A percentile compares a stretch with the other conserved stretches of the same genome.
These are phyloP conservation scores for Catocala sponsa DNA, from an alignment of 2,888 invertebrate genomes.

Conservation along the genomic window DNA sequence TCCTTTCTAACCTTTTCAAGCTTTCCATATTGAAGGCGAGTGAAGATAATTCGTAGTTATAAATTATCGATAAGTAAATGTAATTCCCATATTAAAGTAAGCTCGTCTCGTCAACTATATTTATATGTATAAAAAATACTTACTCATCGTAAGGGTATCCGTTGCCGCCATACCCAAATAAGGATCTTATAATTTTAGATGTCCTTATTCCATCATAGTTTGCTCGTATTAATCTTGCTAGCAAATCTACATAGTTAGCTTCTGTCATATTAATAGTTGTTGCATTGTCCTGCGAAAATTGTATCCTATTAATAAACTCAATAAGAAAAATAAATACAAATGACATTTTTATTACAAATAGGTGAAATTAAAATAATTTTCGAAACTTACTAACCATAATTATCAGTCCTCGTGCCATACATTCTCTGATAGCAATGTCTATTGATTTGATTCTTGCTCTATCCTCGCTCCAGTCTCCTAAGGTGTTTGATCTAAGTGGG, in stretches of 20 bases:
- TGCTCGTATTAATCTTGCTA: constrained; percentile 74
- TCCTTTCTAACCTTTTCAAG: too few species aligned
- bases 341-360: too few species aligned
- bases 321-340: background rate
- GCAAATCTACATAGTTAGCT: constrained; percentile 71
- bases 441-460: constrained; percentile 69
- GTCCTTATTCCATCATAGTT: constrained; percentile 72
- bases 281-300: constrained; percentile 67
- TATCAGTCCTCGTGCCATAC: constrained; percentile 73
- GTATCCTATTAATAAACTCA: background rate
- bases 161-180: constrained; percentile 74
- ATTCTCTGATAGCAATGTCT: constrained; percentile 77
- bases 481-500: constrained; percentile 65
- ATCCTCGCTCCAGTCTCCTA: constrained; percentile 62
- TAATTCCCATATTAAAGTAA: too few species aligned
- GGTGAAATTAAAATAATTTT: too few species aligned
- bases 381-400: constrained; percentile 62
- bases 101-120: too few species aligned
- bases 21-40: too few species aligned
- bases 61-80: too few species aligned
- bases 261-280: constrained; percentile 70
- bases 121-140: constrained; percentile 32
- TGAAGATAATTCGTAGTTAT: too few species aligned
- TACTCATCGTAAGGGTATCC: constrained; percentile 67
- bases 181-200: constrained; percentile 70